phyloP scores from a whole-genome alignment of 2,113 vertebrate genomes.

The Phrynosoma blainvillii region DNA sequence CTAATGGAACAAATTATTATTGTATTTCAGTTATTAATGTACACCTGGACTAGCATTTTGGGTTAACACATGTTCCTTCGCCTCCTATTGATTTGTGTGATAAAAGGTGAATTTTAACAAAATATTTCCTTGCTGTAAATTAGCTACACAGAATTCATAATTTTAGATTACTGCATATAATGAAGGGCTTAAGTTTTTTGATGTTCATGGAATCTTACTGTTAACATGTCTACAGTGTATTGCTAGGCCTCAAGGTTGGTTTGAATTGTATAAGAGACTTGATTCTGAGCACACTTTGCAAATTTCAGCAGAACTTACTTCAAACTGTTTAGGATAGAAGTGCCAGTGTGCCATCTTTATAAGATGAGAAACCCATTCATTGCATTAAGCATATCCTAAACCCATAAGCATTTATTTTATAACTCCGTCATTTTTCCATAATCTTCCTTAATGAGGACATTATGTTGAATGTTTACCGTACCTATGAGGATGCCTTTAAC shows the following conservation, averaged over 20 bases:
- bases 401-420: slow-evolving; percentile 58
- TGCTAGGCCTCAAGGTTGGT: slow-evolving; percentile 64
- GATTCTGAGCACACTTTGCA: slow-evolving; percentile 41
- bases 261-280: slow-evolving; percentile 53
- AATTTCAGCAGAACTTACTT: slow-evolving; percentile 13
- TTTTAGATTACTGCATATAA: slow-evolving; percentile 67
- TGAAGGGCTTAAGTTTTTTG: slow-evolving; percentile 70
- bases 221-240: slow-evolving; percentile 41
- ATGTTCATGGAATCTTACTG: slow-evolving; percentile 26
- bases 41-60: slow-evolving; percentile 28
- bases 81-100: slow-evolving; percentile 44
- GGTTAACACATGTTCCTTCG: slow-evolving; percentile 29
- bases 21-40: slow-evolving; percentile 50
- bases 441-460: slow-evolving; percentile 58
- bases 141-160: slow-evolving; percentile 58
- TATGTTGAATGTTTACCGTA: slow-evolving; percentile 52
- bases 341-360: slow-evolving; percentile 71
- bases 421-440: slow-evolving; percentile 58
- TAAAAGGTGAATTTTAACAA: slow-evolving; percentile 59
- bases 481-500: slow-evolving; percentile 53
- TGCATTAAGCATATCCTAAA: slow-evolving; percentile 63
- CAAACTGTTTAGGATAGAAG: slow-evolving; percentile 33
- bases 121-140: slow-evolving; percentile 51
- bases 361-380: slow-evolving; percentile 72
- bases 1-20: neutral